Evolutionary conservation across 2,113 vertebrate genomes (phyloP).

Genomic region (Sinosuthora webbiana): DNA sequence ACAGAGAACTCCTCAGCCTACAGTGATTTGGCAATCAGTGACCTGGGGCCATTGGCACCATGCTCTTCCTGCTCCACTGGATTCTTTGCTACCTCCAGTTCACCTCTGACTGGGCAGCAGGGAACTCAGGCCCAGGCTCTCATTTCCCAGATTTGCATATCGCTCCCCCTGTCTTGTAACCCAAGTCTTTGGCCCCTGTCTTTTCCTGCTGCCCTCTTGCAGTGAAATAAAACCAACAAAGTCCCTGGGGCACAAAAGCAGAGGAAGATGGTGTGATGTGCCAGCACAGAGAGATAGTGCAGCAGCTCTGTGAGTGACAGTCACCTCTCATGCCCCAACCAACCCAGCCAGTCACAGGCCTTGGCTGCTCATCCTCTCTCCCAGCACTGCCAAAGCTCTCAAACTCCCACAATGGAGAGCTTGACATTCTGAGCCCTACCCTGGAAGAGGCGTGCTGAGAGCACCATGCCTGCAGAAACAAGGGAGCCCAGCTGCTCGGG

Average conservation of each 20-base stretch:
- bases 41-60: neutral
- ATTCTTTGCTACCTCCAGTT: neutral
- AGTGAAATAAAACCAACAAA: neutral
- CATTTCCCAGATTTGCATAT: neutral
- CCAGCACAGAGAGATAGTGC: neutral
- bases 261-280: neutral
- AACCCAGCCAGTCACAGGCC: neutral
- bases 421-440: accelerated
- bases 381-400: neutral
- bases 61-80: neutral
- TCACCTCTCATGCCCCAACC: neutral
- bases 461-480: neutral
- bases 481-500: neutral
- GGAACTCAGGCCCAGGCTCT: neutral
- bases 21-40: neutral
- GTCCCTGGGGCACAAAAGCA: neutral
- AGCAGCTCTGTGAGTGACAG: neutral
- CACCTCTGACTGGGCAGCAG: neutral
- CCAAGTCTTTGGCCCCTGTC: neutral
- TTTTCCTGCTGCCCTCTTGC: neutral
- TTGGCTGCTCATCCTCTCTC: neutral
- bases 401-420: neutral
- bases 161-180: neutral
- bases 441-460: neutral
- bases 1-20: neutral